A percentile compares a stretch with the other conserved stretches of the same genome.
These are phyloP conservation scores for Protophormia terraenovae DNA, from an alignment of 2,888 invertebrate genomes.

Conservation along the genomic window DNA sequence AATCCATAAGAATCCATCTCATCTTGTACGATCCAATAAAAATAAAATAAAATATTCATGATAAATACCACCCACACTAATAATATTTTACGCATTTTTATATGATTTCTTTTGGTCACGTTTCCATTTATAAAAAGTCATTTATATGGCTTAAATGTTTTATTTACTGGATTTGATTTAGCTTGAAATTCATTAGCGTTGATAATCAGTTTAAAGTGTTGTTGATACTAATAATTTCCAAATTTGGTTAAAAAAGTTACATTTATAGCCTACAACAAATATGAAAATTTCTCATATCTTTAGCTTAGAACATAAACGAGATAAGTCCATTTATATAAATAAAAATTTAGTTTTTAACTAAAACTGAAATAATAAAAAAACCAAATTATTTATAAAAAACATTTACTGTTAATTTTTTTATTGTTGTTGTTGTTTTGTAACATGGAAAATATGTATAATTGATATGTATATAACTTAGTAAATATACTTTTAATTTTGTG, in stretches of 20 bases:
- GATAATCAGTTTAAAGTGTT: slow-evolving; percentile 55
- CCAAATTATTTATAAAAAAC: no score
- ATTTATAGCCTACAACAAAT: background rate
- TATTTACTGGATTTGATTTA: slow-evolving; percentile 29
- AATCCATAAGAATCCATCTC: background rate
- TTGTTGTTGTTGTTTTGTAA: no score
- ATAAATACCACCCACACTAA: slow-evolving; percentile 51
- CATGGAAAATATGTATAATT: no score
- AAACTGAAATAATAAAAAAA: no score
- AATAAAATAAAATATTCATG: slow-evolving; percentile 18
- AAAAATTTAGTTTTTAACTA: no score
- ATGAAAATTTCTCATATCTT: no score
- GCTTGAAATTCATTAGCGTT: slow-evolving; percentile 53
- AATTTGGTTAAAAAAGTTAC: slow-evolving; percentile 12
- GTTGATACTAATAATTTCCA: slow-evolving; percentile 57
- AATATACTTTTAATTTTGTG: no score
- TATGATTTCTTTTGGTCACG: slow-evolving; percentile 26
- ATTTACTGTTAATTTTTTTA: no score
- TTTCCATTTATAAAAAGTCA: slow-evolving; percentile 36
- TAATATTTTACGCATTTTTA: slow-evolving; percentile 41
- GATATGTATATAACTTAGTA: no score
- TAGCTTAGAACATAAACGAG: no score
- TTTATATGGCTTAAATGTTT: slow-evolving; percentile 24
- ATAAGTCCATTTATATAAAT: no score
- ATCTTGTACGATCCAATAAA: background rate